Evolutionary conservation across 2,888 invertebrate genomes (phyloP).

Genomic region (Diarsia mendica): DNA sequence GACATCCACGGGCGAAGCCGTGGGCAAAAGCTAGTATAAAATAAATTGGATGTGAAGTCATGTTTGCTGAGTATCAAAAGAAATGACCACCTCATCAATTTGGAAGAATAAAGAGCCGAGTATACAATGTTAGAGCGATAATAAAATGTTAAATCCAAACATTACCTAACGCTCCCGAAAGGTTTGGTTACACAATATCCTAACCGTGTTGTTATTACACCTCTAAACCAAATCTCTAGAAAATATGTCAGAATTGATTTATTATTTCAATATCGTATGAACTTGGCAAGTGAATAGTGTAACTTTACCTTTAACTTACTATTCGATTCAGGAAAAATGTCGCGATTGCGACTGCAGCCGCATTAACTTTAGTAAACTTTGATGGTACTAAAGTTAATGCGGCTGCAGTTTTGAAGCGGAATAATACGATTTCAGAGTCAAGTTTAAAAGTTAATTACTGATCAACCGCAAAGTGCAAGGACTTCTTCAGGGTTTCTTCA

Average conservation of each 20-base stretch:
- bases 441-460: background rate
- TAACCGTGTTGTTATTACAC: background rate
- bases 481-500: background rate
- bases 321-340: background rate
- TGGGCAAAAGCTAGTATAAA: no score
- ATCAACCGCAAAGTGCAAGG: background rate
- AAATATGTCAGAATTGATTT: slow-evolving; percentile 5
- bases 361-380: no score
- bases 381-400: background rate
- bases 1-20: no score
- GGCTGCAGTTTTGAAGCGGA: background rate
- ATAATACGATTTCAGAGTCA: background rate
- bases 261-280: background rate
- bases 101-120: background rate
- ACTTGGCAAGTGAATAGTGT: background rate
- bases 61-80: no score
- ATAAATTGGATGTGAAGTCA: no score
- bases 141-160: background rate
- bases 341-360: no score
- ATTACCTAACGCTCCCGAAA: background rate
- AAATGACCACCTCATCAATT: no score
- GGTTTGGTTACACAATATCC: background rate
- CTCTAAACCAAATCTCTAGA: background rate
- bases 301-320: background rate
- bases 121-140: background rate